These are phyloP conservation scores for Oryzias curvinotus DNA, from an alignment of 2,113 vertebrate species.

Conservation along the genomic window DNA sequence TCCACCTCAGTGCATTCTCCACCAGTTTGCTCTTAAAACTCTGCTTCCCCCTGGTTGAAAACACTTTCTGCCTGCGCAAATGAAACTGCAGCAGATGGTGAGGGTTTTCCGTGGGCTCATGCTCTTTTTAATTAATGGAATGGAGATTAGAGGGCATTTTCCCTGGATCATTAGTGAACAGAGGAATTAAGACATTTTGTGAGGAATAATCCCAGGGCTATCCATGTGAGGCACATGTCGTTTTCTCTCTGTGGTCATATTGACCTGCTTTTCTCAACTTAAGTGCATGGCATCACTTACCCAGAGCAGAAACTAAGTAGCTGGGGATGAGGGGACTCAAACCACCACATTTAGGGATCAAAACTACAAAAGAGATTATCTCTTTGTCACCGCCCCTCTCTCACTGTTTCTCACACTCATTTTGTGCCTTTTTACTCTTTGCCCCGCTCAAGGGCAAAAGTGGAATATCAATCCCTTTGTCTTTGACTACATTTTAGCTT, in stretches of 20 bases:
- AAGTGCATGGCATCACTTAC: slow-evolving; percentile 75
- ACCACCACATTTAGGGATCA: slow-evolving; percentile 77
- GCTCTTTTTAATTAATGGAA: slow-evolving; percentile 82
- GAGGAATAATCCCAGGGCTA: slow-evolving; percentile 77
- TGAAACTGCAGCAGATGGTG: slow-evolving; percentile 77
- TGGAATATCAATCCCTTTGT: slow-evolving; percentile 67
- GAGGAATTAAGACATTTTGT: slow-evolving; percentile 81
- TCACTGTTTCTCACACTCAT: slow-evolving; percentile 1
- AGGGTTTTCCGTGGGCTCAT: slow-evolving; percentile 75
- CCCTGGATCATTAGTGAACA: slow-evolving; percentile 81
- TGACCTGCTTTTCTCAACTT: slow-evolving; percentile 74
- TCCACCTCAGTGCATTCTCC: slow-evolving; percentile 35
- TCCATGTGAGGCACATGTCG: slow-evolving; percentile 72
- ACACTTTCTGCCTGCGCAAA: slow-evolving; percentile 74
- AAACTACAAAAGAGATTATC: slow-evolving; percentile 76
- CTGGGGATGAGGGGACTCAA: slow-evolving; percentile 67
- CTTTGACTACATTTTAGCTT: slow-evolving; percentile 65
- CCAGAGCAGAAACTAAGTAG: slow-evolving; percentile 66
- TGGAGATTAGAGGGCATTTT: slow-evolving; percentile 79
- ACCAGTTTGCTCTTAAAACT: slow-evolving; percentile 44
- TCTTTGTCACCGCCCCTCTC: slow-evolving; percentile 31
- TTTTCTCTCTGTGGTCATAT: slow-evolving; percentile 69
- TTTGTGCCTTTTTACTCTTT: slow-evolving; percentile 5
- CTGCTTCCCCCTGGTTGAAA: slow-evolving; percentile 55
- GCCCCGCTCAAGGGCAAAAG: slow-evolving; percentile 63